phyloP scores from a whole-genome alignment of 1,140 invertebrate species.

The Drosophila dunni region DNA sequence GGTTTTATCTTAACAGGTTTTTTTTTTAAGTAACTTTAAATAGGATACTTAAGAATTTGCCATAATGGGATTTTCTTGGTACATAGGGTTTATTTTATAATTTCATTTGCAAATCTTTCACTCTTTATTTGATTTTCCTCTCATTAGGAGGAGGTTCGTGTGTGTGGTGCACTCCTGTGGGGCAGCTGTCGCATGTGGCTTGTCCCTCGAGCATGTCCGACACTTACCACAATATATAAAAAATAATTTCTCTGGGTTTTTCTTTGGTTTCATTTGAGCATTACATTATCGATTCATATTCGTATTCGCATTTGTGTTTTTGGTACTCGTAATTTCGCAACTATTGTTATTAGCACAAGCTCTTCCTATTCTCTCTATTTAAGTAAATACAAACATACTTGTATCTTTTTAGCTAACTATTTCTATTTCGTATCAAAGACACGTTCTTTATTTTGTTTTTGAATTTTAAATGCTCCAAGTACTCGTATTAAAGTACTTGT shows the following conservation, averaged over 20 bases:
- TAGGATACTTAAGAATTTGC: too few species aligned
- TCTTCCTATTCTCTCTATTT: conserved; percentile 59
- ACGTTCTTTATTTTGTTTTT: conserved; percentile 6
- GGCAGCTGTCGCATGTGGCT: conserved; percentile 43
- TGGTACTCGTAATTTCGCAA: conserved; percentile 47
- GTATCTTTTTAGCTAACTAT: conserved; percentile 62
- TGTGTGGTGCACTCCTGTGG: background rate
- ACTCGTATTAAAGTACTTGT: conserved; percentile 61
- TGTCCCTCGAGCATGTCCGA: conserved; percentile 57
- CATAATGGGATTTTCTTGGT: too few species aligned
- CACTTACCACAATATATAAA: conserved; percentile 18
- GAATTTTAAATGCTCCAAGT: conserved; percentile 32
- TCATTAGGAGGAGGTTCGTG: background rate
- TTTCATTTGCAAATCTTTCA: background rate
- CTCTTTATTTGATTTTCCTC: too few species aligned
- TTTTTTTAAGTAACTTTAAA: too few species aligned
- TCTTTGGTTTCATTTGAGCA: conserved; percentile 34
- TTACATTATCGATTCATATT: conserved; percentile 49
- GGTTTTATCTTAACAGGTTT: too few species aligned
- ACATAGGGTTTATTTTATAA: background rate
- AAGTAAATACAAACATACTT: conserved; percentile 47
- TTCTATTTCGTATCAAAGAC: conserved; percentile 55
- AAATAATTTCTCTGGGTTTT: conserved; percentile 29
- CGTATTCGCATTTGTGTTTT: conserved; percentile 52
- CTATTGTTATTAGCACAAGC: conserved; percentile 69